Base-by-base conservation (phyloP, 1,140 invertebrate genomes). In the Cyclargus thomasi region DNA sequence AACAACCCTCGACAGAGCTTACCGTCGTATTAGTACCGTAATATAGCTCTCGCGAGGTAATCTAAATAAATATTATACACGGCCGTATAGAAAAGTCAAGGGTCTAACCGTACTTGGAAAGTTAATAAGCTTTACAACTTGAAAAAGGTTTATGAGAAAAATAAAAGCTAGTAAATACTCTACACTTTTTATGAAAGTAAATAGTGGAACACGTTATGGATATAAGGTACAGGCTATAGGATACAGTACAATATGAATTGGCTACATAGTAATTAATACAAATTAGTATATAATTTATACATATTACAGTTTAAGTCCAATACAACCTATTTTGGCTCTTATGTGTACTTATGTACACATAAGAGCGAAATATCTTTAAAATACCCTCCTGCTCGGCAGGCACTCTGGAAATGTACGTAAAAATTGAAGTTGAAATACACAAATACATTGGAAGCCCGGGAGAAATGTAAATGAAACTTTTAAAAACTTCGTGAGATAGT, bases 61-160 rank as follows among this genome's bases (percentile, higher is more conserved):
- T 16, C 8, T 47, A 47, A 47, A 47, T 47, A 47, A 47, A 47
- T 16, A 47, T 16, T 14, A 47, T 47, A 47, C 14, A 47, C 39
- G 39, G 39, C 10, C 39, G 39, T 16, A 47, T 47, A 47, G 2
- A 39, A 16, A 47, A 47, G 39, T 47, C 39, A 47, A 47, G 39
- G 39, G 39, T 47, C 39, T 47, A 47, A 16, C 39, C 39, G 39
- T 47, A 47, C 39, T 47, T 47, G 39, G 39, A 47, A 11, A 47
- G 39, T 47, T 47, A 47, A 47, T 47, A 47, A 16, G 39, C 39
- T 47, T 47, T 47, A 47, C 39, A 47, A 47, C 39, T 47, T 47
- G 39, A 47, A 47, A 47, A 47, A 47, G 10, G 4, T 47, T 29
- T 47, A 47, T 47, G 39, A 47, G 39, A 47, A 47, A 47, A 47